Base-by-base conservation (phyloP, 2,113 vertebrate species). In the Pachyramphus minor region DNA sequence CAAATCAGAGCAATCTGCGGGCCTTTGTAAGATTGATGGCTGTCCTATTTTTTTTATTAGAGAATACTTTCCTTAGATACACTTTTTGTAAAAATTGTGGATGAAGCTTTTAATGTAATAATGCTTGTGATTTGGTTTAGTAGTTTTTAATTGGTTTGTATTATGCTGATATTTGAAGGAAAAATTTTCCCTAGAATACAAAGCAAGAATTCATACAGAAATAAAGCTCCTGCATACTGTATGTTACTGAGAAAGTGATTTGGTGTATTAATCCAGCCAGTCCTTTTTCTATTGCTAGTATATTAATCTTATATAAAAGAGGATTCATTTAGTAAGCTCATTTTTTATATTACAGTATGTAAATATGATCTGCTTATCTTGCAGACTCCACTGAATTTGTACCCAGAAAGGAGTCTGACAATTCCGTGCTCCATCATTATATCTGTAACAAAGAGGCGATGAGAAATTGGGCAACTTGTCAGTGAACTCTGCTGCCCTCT, bases 401-500 rank as follows among this genome's bases (percentile, higher is more conserved):
- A 4, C 28, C 59, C 42, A 11, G 67, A 11, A 21, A 66, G 75
- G 41, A 72, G 42, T 33, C 60, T 73, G 76, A 2, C 71, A 69
- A 1, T 44, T n/a, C 21, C 8, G 19, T 14, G 45, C 81, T 92
- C 44, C 39, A 4, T 52, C 58, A 4, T 24, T 39, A 6, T 2
- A 31, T 7, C 39, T 22, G 5, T 50, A 21, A 58, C 39, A 41
- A 30, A 67, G 77, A 56, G 63, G 67, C 19, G 12, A 5, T 17
- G n/a, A 71, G 68, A 64, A 30, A 55, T 1, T 24, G 56, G 16
- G 35, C 9, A 52, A 21, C 28, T 58, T 30, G 6, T 35, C 21
- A 28, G 37, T 62, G 95, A 92, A 13, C 75, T 45, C 8, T 71
- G 67, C 95, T 91, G 91, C 94, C 96, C 94, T 97, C 93, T 97